These are phyloP conservation scores for Diploptera punctata DNA, from an alignment of 2,888 invertebrate species.

Conservation along the genomic window DNA sequence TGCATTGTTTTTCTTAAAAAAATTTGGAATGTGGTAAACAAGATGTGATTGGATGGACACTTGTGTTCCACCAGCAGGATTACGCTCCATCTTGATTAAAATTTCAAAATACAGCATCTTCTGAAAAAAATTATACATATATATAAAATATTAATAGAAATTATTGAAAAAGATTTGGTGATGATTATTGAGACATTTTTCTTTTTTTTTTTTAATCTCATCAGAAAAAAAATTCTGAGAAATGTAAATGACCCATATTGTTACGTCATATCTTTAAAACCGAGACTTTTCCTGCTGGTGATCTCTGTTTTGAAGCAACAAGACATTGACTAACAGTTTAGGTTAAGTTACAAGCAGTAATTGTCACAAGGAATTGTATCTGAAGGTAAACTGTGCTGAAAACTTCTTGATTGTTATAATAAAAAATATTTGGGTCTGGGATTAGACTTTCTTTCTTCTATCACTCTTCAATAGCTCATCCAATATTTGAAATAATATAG, in stretches of 20 bases:
- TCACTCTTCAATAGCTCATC: too few species aligned
- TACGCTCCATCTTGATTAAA: too few species aligned
- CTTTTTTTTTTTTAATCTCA: neutral
- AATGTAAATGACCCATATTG: slow-evolving; percentile 14
- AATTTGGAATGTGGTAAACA: neutral
- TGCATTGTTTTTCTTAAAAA: slow-evolving; percentile 18
- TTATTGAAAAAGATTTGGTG: too few species aligned
- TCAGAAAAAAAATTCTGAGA: too few species aligned
- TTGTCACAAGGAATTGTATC: slow-evolving; percentile 38
- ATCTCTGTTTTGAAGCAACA: slow-evolving; percentile 20
- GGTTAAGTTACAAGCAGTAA: slow-evolving; percentile 41
- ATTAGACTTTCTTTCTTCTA: slow-evolving; percentile 5
- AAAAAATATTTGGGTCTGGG: slow-evolving; percentile 43
- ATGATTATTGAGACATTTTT: slow-evolving; percentile 15
- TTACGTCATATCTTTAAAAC: slow-evolving; percentile 14
- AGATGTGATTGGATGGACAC: neutral
- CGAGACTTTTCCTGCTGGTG: slow-evolving; percentile 23
- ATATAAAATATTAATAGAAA: too few species aligned
- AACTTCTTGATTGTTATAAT: slow-evolving; percentile 42
- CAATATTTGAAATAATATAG: too few species aligned
- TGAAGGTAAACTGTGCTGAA: slow-evolving; percentile 34
- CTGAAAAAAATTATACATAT: too few species aligned
- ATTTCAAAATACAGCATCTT: too few species aligned
- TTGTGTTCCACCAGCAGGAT: slow-evolving; percentile 17
- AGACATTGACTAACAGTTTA: slow-evolving; percentile 31